These are phyloP conservation scores for Drosophila murphyi DNA, from an alignment of 1,140 invertebrate species.

Conservation along the genomic window DNA sequence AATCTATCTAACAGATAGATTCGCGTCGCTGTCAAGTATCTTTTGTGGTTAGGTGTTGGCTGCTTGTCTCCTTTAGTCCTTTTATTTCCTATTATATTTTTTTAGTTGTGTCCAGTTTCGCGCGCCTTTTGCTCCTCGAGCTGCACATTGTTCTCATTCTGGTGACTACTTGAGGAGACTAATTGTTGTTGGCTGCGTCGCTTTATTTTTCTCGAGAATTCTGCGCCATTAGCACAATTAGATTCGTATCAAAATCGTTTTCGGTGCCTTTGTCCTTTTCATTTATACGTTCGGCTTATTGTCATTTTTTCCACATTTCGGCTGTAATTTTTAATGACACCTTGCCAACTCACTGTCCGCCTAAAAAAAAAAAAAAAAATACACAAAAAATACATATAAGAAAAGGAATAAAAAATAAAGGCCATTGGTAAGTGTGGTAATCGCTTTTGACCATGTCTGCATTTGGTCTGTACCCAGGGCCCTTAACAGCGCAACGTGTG, in stretches of 20 bases:
- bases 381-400: slow-evolving; percentile 5
- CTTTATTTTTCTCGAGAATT: slow-evolving; percentile 68
- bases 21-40: slow-evolving; percentile 23
- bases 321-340: slow-evolving; percentile 83
- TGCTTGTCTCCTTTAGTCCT: slow-evolving; percentile 14
- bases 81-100: not conserved
- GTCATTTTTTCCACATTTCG: slow-evolving; percentile 70
- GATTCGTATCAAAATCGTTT: slow-evolving; percentile 81
- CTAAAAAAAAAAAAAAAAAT: slow-evolving; percentile 45
- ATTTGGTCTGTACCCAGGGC: slow-evolving; percentile 10
- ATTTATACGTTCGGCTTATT: slow-evolving; percentile 54
- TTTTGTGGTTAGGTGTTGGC: slow-evolving; percentile 42
- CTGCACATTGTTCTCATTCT: slow-evolving; percentile 31
- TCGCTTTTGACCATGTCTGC: slow-evolving; percentile 75
- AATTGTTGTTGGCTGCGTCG: slow-evolving; percentile 49
- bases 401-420: slow-evolving; percentile 29
- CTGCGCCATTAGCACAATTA: slow-evolving; percentile 82
- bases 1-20: slow-evolving; percentile 22
- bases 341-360: slow-evolving; percentile 83
- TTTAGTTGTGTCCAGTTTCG: slow-evolving; percentile 42
- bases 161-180: slow-evolving; percentile 51
- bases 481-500: slow-evolving; percentile 60
- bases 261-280: slow-evolving; percentile 71
- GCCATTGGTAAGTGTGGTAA: slow-evolving; percentile 67
- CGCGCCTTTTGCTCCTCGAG: slow-evolving; percentile 39